These are phyloP conservation scores for Vicugna pacos DNA, from an alignment of 2,113 vertebrate species.

Conservation along the genomic window DNA sequence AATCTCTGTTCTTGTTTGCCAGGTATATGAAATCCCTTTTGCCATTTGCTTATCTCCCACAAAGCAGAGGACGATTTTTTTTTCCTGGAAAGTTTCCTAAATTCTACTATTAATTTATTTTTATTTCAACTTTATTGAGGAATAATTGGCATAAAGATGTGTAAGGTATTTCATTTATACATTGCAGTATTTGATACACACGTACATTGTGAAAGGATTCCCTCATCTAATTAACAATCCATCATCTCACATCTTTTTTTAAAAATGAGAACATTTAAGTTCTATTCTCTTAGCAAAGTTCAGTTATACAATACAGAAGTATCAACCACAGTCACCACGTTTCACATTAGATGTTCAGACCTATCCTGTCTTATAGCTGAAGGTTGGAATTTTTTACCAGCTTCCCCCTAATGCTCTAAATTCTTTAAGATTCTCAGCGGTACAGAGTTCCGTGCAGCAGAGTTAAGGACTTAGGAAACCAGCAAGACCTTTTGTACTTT, in stretches of 20 bases:
- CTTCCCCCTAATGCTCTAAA: background rate
- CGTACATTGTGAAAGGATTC: background rate
- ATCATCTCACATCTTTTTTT: background rate
- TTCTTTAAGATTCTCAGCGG: background rate
- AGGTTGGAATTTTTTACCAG: background rate
- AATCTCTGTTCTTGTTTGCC: background rate
- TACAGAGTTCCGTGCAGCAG: background rate
- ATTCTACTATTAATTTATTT: background rate
- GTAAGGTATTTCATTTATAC: background rate
- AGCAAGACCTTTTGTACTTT: background rate
- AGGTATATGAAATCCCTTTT: background rate
- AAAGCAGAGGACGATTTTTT: background rate
- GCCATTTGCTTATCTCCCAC: background rate
- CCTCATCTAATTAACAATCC: background rate
- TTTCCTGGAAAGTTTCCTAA: background rate
- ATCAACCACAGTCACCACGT: background rate
- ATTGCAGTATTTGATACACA: rapidly evolving
- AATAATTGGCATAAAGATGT: background rate
- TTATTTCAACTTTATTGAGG: background rate
- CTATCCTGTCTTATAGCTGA: background rate
- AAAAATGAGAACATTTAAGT: background rate
- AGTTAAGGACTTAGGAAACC: background rate
- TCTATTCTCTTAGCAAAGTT: background rate
- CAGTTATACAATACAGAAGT: background rate
- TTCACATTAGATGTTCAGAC: background rate